These are phyloP conservation scores for Nipponacmea schrenckii DNA, from an alignment of 2,888 invertebrate genomes.

Conservation along the genomic window DNA sequence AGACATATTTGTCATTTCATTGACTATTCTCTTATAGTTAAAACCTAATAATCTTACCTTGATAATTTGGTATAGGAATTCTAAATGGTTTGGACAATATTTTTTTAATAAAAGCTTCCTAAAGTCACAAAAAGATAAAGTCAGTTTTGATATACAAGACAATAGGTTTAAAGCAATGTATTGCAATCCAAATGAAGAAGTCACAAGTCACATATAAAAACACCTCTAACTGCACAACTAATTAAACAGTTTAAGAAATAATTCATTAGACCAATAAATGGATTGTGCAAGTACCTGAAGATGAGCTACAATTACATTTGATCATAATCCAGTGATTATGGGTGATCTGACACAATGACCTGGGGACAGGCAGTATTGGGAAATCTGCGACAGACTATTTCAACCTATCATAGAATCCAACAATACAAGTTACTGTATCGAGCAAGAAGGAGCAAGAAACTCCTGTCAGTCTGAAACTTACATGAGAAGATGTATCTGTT, in stretches of 20 bases:
- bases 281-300: too few relatives aligned
- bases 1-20: too few relatives aligned
- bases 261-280: not conserved
- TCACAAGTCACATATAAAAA: not conserved
- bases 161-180: not conserved
- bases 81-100: constrained; percentile 87
- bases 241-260: not conserved
- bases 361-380: too few relatives aligned
- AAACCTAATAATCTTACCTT: constrained; percentile 49
- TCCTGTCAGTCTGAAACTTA: constrained; percentile 22
- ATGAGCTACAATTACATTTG: too few relatives aligned
- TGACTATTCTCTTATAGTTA: too few relatives aligned
- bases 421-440: too few relatives aligned
- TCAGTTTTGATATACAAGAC: not conserved
- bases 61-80: constrained; percentile 91
- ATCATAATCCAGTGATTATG: too few relatives aligned
- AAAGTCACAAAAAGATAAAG: constrained; percentile 12
- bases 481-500: constrained; percentile 35
- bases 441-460: too few relatives aligned
- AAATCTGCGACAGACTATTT: too few relatives aligned
- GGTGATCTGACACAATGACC: too few relatives aligned
- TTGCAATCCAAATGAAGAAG: not conserved
- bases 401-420: too few relatives aligned
- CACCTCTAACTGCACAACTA: not conserved
- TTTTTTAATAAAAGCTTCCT: constrained; percentile 85